Percentiles rank a stretch among this genome's conserved stretches.
phyloP scores from a whole-genome alignment of 1,140 invertebrate species.

The Listronotus bonariensis region DNA sequence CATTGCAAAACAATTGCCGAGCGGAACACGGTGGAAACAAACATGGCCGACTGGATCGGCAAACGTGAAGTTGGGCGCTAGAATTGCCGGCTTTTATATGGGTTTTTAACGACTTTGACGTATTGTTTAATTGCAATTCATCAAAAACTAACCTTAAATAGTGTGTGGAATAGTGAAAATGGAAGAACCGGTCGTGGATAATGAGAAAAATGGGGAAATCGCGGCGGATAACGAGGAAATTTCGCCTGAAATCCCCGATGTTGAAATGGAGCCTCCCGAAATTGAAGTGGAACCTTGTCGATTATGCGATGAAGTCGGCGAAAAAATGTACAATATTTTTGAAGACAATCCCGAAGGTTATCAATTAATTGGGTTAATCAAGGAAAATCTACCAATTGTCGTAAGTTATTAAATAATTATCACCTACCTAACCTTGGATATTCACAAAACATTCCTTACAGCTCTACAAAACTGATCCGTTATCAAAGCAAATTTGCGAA shows the following conservation, averaged over 20 bases:
- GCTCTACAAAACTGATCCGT: constrained; percentile 53
- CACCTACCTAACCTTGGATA: constrained; percentile 11
- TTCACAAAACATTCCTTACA: constrained; percentile 34
- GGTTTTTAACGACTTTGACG: constrained; percentile 13
- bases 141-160: constrained; percentile 12
- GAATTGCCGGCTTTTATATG: constrained; percentile 5
- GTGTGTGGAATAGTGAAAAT: background rate
- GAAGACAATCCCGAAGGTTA: constrained; percentile 49
- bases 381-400: constrained; percentile 51
- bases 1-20: background rate
- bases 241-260: constrained; percentile 7
- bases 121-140: background rate
- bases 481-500: constrained; percentile 52
- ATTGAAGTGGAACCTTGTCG: constrained; percentile 45
- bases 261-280: background rate
- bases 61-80: constrained; percentile 10
- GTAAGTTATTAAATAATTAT: constrained; percentile 47
- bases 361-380: constrained; percentile 51
- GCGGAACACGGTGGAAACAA: constrained; percentile 11
- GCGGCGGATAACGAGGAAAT: constrained; percentile 3
- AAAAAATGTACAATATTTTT: constrained; percentile 52
- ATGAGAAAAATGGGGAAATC: background rate
- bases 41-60: constrained; percentile 35
- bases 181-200: constrained; percentile 13
- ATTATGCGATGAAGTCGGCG: constrained; percentile 49